Percentiles rank a stretch among this genome's conserved stretches.
These are phyloP conservation scores for Etheostoma perlongum DNA, from an alignment of 2,797 vertebrate species.

Conservation along the genomic window DNA sequence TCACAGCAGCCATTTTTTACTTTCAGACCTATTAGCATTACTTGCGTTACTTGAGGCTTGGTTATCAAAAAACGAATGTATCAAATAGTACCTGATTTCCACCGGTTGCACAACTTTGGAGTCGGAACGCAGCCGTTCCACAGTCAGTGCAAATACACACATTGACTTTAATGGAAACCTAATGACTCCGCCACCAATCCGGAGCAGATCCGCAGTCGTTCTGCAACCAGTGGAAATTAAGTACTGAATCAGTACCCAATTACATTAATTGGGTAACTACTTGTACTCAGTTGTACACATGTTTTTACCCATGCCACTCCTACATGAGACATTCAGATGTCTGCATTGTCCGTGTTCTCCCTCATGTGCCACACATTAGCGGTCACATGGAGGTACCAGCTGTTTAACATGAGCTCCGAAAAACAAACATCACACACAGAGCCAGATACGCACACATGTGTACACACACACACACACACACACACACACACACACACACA, in stretches of 20 bases:
- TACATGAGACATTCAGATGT: neutral
- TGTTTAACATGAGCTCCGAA: conserved; percentile 33
- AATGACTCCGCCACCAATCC: too few species aligned
- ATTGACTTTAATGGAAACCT: too few species aligned
- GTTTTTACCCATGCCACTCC: conserved; percentile 1
- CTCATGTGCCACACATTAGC: conserved; percentile 1
- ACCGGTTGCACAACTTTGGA: too few species aligned
- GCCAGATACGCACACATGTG: neutral
- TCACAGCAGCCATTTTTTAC: neutral
- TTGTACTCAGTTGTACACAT: neutral
- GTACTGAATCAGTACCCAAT: neutral
- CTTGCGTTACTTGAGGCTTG: conserved; percentile 2
- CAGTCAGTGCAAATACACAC: too few species aligned
- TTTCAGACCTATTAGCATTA: neutral
- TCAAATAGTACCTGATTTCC: too few species aligned
- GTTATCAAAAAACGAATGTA: neutral
- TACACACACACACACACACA: neutral
- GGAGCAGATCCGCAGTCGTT: too few species aligned
- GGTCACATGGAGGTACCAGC: conserved; percentile 34
- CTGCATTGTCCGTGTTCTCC: neutral
- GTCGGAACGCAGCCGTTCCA: too few species aligned
- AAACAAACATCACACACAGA: neutral
- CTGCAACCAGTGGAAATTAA: too few species aligned
- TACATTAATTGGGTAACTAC: neutral
- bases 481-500: too few species aligned